A percentile compares a stretch with the other conserved stretches of the same genome.
Conservation (phyloP, 2,797 vertebrate genomes). For the Calcarius lapponicus region DNA sequence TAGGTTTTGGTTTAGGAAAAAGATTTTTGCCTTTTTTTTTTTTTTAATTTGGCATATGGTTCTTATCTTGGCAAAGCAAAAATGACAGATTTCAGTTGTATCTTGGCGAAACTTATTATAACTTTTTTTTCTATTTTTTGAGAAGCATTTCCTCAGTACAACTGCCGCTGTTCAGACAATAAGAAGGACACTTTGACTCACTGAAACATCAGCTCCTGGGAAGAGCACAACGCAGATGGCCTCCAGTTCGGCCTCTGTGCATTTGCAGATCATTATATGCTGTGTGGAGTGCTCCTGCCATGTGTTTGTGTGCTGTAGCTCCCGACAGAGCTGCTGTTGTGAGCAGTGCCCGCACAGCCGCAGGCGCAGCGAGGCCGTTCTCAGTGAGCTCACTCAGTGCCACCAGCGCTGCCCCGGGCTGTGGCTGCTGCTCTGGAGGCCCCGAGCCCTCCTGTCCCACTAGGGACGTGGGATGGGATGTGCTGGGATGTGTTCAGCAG, state of each 20-base stretch:
- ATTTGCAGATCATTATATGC: background rate
- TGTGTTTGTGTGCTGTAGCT: background rate
- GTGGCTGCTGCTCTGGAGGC: background rate
- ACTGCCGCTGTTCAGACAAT: background rate
- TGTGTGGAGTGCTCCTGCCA: background rate
- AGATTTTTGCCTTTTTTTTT: background rate
- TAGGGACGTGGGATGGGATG: too few species aligned
- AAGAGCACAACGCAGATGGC: background rate
- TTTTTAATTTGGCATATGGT: background rate
- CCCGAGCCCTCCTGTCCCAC: fast-evolving
- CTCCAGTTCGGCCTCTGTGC: background rate
- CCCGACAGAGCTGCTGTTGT: background rate
- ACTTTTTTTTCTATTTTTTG: background rate
- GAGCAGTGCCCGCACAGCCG: background rate
- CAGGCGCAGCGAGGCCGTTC: background rate
- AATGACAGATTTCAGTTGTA: background rate
- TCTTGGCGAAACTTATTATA: background rate
- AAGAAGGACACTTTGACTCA: background rate
- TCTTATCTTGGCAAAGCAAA: background rate
- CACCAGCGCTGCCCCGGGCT: background rate
- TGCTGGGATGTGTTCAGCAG: too few species aligned
- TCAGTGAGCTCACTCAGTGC: background rate
- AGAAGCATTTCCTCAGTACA: background rate
- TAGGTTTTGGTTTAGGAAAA: background rate
- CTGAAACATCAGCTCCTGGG: background rate